Conservation (phyloP, 2,797 vertebrate species). For the Octomys mimax region DNA sequence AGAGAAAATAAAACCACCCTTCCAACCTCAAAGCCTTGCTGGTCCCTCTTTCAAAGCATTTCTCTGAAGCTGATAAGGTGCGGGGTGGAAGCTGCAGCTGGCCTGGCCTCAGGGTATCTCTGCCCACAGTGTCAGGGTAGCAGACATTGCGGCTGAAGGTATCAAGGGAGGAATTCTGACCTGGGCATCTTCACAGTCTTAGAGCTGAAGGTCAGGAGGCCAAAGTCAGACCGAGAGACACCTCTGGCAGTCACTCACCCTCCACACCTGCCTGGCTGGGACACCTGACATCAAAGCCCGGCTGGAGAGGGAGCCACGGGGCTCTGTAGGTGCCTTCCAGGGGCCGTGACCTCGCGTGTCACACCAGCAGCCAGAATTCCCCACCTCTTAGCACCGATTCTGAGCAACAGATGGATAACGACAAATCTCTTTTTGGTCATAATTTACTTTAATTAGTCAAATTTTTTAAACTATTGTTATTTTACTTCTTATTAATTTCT, state of each 20-base stretch:
- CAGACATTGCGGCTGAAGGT: not conserved
- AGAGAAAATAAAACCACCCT: constrained; percentile 50
- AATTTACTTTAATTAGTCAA: constrained; percentile 68
- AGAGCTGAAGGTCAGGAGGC: not conserved
- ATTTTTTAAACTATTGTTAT: constrained; percentile 54
- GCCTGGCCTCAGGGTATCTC: not conserved
- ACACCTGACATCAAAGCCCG: not conserved
- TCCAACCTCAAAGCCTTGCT: not conserved
- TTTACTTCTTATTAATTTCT: constrained; percentile 16
- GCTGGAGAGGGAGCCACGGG: not conserved
- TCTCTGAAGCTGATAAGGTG: constrained; percentile 2
- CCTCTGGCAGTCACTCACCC: not conserved
- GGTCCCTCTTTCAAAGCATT: constrained; percentile 46
- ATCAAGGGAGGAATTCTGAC: not conserved
- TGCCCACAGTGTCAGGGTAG: not conserved
- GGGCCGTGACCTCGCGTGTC: not conserved
- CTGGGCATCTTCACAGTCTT: not conserved
- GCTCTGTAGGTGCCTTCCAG: not conserved
- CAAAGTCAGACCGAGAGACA: not conserved
- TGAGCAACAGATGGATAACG: not conserved
- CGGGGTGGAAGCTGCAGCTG: not conserved
- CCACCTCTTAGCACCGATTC: not conserved
- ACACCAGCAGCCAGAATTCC: not conserved
- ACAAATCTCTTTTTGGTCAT: constrained; percentile 15
- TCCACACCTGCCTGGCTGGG: not conserved